Percentiles rank a stretch among this genome's conserved stretches.
Conservation (phyloP, 2,113 vertebrate genomes). For the Turnix velox region DNA sequence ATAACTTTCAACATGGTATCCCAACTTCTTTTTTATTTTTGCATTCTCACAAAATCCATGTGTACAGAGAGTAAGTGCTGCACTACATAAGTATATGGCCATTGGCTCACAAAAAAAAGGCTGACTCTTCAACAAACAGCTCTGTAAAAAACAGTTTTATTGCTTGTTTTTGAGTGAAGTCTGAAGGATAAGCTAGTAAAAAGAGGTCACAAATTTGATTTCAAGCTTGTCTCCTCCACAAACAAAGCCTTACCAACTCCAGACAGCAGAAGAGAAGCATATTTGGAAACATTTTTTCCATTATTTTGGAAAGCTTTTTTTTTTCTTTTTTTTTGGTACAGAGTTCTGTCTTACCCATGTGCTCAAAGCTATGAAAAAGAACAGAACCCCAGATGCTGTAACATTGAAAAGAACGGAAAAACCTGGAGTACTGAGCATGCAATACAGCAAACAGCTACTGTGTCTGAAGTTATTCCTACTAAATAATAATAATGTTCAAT, state of each 20-base stretch:
- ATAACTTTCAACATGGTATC: not conserved
- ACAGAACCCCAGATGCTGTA: not conserved
- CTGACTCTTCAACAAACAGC: not conserved
- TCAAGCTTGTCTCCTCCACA: not conserved
- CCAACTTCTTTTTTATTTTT: not conserved
- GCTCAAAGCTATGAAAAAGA: not conserved
- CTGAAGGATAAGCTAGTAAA: not conserved
- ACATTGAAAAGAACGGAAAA: not conserved
- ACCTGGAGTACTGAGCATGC: not conserved
- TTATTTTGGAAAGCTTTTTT: not conserved
- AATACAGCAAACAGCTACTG: not conserved
- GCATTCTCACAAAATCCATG: not conserved
- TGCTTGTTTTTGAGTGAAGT: not conserved
- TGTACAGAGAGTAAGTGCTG: not conserved
- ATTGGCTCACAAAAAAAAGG: not conserved
- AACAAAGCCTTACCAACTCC: not conserved
- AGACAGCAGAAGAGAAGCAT: not conserved
- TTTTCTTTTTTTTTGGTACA: fast-evolving
- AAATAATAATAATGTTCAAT: not conserved
- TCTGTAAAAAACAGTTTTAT: not conserved
- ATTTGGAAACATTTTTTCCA: not conserved
- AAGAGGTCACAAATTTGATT: not conserved
- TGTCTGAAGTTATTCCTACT: not conserved
- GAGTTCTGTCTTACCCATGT: not conserved
- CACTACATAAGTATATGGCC: not conserved